Evolutionary conservation across 2,888 invertebrate species (phyloP), one percentile per base, ranked within the genome.

Genomic region (Anorthoa munda): DNA sequence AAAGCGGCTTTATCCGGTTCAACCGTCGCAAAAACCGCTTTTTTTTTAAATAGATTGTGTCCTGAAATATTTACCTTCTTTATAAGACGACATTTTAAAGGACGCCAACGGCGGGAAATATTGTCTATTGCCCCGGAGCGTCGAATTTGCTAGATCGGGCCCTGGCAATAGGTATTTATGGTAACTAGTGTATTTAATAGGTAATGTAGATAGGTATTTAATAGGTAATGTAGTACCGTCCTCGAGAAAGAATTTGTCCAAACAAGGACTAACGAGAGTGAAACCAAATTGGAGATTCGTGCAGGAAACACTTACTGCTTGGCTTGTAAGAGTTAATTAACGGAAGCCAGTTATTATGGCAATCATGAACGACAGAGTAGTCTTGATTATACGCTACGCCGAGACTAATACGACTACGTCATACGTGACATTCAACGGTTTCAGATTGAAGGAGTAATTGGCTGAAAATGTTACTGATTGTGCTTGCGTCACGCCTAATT

Each of bases 291-390:
- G 60, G 51, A 79, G 66, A 59, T 69, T 31, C 56, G 64, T 70
- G 75, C 51, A 67, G 65, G 84, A 75, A 81, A 58, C 55, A 56
- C 53, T 72, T 58, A 70, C 50, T 48, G 53, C 48, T 60, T 53
- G 55, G 51, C 67, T 70, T 66, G 56, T 61, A 51, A 46, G 50
- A 80, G 55, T 75, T 84, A 71, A 84, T 71, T 68, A 65, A 66
- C 67, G 81, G 81, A 81, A 81, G 61, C n/a, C 26, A 55, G 76
- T 75, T 50, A 81, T 81, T 81, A 84, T 48, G 53, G 76, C 60
- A 81, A 75, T 84, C 67, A 84, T 58, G 21, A 51, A 45, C 56
- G 69, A 81, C 65, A 75, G 81, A 68, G 50, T 64, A 45, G 59
- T 59, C 68, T 66, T 74, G 85, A 81, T 81, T 84, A 81, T 66